A percentile compares a stretch with the other conserved stretches of the same genome.
These are phyloP conservation scores for Actinostola sp. DNA, from an alignment of 92 coral and sea anemone genomes.

Conservation along the genomic window DNA sequence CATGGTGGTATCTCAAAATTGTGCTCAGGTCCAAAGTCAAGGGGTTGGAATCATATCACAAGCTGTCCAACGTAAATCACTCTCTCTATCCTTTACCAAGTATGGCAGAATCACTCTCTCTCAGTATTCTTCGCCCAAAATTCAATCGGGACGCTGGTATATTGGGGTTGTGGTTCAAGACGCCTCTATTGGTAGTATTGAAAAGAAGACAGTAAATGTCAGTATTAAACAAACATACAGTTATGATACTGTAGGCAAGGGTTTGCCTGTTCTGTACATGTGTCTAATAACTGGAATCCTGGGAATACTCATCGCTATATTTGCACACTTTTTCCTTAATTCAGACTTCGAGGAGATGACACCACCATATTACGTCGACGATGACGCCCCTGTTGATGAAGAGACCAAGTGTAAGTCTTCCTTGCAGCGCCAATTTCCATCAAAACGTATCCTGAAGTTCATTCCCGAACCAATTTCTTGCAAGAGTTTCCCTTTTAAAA, in stretches of 20 bases:
- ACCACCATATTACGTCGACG: constrained; percentile 33
- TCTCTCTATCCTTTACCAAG: constrained; percentile 72
- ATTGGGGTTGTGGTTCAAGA: constrained; percentile 68
- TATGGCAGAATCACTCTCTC: constrained; percentile 87
- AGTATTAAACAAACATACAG: constrained; percentile 48
- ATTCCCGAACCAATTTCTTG: constrained; percentile 67
- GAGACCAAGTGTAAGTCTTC: neutral
- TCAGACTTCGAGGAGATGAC: constrained; percentile 81
- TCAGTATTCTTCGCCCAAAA: constrained; percentile 82
- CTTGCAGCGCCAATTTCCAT: constrained; percentile 17
- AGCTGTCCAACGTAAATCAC: constrained; percentile 10
- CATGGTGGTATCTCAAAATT: constrained; percentile 76
- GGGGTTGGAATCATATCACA: constrained; percentile 43
- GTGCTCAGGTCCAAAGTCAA: constrained; percentile 63
- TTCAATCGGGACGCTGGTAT: constrained; percentile 86
- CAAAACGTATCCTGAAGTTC: constrained; percentile 35
- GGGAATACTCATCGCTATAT: constrained; percentile 72
- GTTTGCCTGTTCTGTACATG: constrained; percentile 70
- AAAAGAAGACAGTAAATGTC: constrained; percentile 58
- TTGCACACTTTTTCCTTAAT: constrained; percentile 88
- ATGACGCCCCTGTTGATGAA: neutral
- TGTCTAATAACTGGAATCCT: constrained; percentile 64
- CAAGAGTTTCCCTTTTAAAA: constrained; percentile 54
- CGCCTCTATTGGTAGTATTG: constrained; percentile 19
- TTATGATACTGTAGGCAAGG: constrained; percentile 64